phyloP scores from a whole-genome alignment of 1,140 invertebrate species.

The Rhizoglyphus robini region DNA sequence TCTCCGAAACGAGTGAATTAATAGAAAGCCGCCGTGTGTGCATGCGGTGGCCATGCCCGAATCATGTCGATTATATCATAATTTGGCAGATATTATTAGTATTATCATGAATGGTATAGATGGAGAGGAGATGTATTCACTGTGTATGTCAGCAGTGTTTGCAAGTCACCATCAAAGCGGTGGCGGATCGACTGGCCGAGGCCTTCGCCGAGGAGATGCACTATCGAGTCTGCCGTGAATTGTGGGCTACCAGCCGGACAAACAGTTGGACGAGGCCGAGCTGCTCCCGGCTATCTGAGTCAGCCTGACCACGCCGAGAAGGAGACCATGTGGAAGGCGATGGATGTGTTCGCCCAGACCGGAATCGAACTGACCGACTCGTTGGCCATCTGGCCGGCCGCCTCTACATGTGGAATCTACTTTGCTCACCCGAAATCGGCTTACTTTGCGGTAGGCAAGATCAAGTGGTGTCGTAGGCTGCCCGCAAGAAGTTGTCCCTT shows the following conservation, averaged over 20 bases:
- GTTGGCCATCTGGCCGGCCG: slow-evolving; percentile 46
- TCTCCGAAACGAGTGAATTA: too few relatives aligned
- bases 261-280: slow-evolving; percentile 38
- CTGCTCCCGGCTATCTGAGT: slow-evolving; percentile 48
- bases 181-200: slow-evolving; percentile 47
- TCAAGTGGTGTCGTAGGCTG: slow-evolving; percentile 43
- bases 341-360: slow-evolving; percentile 38
- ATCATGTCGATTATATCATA: too few relatives aligned
- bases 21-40: too few relatives aligned
- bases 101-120: too few relatives aligned
- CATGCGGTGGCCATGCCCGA: too few relatives aligned
- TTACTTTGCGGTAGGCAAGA: slow-evolving; percentile 48
- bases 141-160: too few relatives aligned
- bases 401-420: slow-evolving; percentile 48
- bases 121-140: too few relatives aligned
- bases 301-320: slow-evolving; percentile 52
- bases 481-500: slow-evolving; percentile 34
- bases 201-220: slow-evolving; percentile 49
- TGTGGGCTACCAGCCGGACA: slow-evolving; percentile 42
- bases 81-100: too few relatives aligned
- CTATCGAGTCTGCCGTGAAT: slow-evolving; percentile 38
- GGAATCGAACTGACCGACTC: slow-evolving; percentile 45
- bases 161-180: slow-evolving; percentile 45
- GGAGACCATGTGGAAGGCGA: slow-evolving; percentile 42
- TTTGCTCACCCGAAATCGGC: slow-evolving; percentile 42